These are phyloP conservation scores for Orthonyx spaldingii DNA, from an alignment of 2,113 vertebrate genomes.

Conservation along the genomic window DNA sequence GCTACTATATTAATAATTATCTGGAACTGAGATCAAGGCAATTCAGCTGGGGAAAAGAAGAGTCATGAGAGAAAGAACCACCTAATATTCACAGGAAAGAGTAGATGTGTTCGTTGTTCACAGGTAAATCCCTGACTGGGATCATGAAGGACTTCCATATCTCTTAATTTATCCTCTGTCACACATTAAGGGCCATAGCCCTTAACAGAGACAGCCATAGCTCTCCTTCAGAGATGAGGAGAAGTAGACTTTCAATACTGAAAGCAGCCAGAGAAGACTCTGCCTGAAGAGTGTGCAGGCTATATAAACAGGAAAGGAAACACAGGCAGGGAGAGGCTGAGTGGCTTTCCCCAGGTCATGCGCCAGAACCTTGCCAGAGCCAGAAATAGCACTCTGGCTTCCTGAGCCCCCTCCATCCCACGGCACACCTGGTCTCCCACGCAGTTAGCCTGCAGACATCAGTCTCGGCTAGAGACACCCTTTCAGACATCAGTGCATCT, in stretches of 20 bases:
- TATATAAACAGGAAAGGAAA: constrained; percentile 46
- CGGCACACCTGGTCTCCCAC: not conserved
- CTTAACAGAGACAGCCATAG: not conserved
- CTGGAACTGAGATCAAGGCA: not conserved
- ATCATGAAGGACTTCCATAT: not conserved
- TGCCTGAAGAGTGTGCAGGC: not conserved
- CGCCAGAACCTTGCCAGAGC: not conserved
- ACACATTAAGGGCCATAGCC: not conserved
- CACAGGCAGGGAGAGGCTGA: not conserved
- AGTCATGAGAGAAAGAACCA: not conserved
- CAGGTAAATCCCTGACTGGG: not conserved
- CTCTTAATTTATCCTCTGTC: not conserved
- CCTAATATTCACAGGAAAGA: not conserved
- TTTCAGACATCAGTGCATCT: not conserved
- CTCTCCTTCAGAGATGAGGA: not conserved
- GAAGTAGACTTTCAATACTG: not conserved
- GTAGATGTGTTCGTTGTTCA: not conserved
- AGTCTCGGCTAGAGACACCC: accelerated
- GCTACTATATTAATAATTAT: not conserved
- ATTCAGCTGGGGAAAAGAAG: not conserved
- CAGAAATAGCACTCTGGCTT: constrained; percentile 42
- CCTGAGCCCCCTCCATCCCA: not conserved
- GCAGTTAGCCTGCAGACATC: not conserved
- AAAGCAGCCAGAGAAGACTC: not conserved
- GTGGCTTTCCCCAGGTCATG: constrained; percentile 31